A percentile compares a stretch with the other conserved stretches of the same genome.
Evolutionary conservation across 2,113 vertebrate genomes (phyloP).

Genomic region (Recurvirostra avosetta): DNA sequence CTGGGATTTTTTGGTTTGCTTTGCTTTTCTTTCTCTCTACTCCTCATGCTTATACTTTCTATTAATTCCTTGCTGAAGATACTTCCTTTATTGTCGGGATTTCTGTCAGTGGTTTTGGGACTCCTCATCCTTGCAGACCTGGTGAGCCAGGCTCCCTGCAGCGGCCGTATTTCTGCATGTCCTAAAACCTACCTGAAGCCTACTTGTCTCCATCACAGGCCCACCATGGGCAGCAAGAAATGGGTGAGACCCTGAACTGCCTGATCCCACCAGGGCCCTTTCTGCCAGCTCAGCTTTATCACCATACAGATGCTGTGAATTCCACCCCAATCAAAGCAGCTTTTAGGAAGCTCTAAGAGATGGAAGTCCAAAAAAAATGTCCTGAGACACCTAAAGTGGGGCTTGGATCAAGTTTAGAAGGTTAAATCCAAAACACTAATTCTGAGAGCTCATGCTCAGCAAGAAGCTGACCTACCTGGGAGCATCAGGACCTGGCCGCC

Average conservation of each 20-base stretch:
- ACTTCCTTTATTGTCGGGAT: neutral
- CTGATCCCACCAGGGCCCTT: neutral
- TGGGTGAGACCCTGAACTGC: neutral
- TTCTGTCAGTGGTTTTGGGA: neutral
- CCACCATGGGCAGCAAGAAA: neutral
- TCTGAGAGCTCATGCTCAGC: neutral
- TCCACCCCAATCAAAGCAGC: neutral
- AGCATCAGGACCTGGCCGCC: neutral
- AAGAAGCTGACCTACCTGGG: neutral
- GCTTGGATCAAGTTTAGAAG: neutral
- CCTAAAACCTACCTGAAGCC: neutral
- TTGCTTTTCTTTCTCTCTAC: neutral
- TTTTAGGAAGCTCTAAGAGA: neutral
- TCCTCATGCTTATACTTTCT: neutral
- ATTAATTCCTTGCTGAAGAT: neutral
- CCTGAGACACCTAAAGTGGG: neutral
- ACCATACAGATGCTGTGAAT: neutral
- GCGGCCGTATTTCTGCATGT: neutral
- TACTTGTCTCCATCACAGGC: rapidly evolving
- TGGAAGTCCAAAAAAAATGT: neutral
- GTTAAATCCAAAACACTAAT: neutral
- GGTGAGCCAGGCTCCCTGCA: neutral
- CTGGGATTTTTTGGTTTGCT: neutral
- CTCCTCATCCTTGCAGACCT: neutral
- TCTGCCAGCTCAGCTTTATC: neutral